phyloP scores from a whole-genome alignment of 1,140 invertebrate genomes.

The Bombus consobrinus region DNA sequence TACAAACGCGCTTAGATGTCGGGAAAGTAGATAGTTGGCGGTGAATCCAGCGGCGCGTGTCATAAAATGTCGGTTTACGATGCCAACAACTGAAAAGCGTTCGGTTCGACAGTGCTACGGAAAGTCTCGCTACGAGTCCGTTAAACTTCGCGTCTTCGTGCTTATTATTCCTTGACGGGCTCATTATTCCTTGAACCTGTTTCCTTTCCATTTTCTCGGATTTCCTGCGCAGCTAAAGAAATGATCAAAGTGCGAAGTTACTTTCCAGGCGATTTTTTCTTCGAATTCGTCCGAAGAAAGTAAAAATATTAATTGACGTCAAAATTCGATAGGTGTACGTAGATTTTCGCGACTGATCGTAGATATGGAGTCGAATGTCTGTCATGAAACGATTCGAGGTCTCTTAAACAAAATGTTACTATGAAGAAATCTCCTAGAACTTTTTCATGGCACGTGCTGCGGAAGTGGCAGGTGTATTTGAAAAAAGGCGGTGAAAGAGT shows the following conservation, averaged over 20 bases:
- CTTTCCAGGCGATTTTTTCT: no score
- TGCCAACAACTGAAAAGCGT: constrained; percentile 5
- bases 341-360: no score
- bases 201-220: background rate
- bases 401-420: background rate
- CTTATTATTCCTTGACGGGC: constrained; percentile 8
- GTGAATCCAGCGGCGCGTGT: background rate
- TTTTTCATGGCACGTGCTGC: background rate
- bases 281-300: no score
- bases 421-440: background rate
- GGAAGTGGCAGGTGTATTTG: background rate
- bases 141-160: constrained; percentile 22
- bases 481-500: background rate
- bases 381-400: background rate
- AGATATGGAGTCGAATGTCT: background rate
- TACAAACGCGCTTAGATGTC: background rate
- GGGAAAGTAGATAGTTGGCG: background rate
- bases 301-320: no score
- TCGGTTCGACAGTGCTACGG: constrained; percentile 8
- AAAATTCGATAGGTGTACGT: no score
- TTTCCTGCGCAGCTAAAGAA: background rate
- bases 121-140: constrained; percentile 5
- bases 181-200: constrained; percentile 21
- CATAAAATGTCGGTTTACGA: constrained; percentile 24
- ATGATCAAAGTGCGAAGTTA: background rate